These are phyloP conservation scores for Crocidura indochinensis DNA, from an alignment of 2,797 vertebrate genomes.

Conservation along the genomic window DNA sequence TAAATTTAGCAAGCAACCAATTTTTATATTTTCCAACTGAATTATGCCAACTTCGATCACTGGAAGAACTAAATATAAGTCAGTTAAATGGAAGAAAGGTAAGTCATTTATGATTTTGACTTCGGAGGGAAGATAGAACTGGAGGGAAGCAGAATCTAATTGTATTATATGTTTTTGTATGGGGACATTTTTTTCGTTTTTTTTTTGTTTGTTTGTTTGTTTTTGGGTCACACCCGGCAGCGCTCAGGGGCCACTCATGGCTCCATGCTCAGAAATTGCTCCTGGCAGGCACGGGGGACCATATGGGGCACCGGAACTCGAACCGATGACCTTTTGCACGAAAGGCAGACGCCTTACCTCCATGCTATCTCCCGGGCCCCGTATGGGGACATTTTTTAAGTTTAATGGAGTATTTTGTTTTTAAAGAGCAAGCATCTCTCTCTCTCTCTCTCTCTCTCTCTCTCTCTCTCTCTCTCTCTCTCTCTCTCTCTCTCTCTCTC, in stretches of 20 bases:
- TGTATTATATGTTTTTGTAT: neutral
- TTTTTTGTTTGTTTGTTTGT: too few relatives aligned
- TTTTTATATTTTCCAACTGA: slow-evolving; percentile 88
- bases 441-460: too few relatives aligned
- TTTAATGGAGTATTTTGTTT: slow-evolving; percentile 61
- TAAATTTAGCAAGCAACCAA: slow-evolving; percentile 87
- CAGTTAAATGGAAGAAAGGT: slow-evolving; percentile 87
- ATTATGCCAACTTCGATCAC: slow-evolving; percentile 82
- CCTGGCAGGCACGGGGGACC: too few relatives aligned
- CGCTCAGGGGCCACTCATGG: too few relatives aligned
- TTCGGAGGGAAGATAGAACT: neutral
- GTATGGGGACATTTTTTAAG: slow-evolving; percentile 3
- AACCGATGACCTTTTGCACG: too few relatives aligned
- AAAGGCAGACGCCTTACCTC: too few relatives aligned
- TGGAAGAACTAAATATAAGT: slow-evolving; percentile 84
- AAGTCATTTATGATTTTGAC: slow-evolving; percentile 65
- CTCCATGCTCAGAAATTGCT: too few relatives aligned
- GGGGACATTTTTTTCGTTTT: slow-evolving; percentile 2
- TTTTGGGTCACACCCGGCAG: too few relatives aligned
- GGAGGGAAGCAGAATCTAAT: neutral
- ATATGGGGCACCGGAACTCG: too few relatives aligned
- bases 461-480: too few relatives aligned
- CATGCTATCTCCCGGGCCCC: too few relatives aligned
- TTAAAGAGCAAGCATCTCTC: neutral
- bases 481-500: too few relatives aligned